These are phyloP conservation scores for Heloderma charlesbogerti DNA, from an alignment of 2,113 vertebrate species.

Conservation along the genomic window DNA sequence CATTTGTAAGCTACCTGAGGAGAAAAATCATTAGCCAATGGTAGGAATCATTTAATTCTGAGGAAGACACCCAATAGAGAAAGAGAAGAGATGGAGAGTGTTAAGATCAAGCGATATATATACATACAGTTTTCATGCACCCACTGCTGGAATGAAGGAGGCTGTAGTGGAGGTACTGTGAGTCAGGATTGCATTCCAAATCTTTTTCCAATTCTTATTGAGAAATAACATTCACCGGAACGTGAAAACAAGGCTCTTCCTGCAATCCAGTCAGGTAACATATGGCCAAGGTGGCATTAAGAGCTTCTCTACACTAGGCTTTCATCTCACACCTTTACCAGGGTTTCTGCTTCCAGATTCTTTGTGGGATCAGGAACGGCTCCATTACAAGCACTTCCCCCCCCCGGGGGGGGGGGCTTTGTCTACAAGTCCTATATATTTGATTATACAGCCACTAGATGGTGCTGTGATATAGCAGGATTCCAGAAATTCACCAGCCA, in stretches of 20 bases:
- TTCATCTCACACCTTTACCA: too few relatives aligned
- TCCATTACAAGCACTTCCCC: too few relatives aligned
- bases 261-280: not conserved
- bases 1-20: slow-evolving; percentile 17
- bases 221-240: not conserved
- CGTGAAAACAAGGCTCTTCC: not conserved
- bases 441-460: too few relatives aligned
- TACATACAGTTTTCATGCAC: not conserved
- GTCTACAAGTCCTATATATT: too few relatives aligned
- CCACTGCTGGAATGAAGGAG: not conserved
- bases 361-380: too few relatives aligned
- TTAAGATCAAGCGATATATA: not conserved
- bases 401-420: too few relatives aligned
- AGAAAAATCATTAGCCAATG: slow-evolving; percentile 8
- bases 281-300: too few relatives aligned
- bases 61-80: not conserved
- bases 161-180: not conserved
- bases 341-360: too few relatives aligned
- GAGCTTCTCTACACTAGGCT: too few relatives aligned
- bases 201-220: not conserved
- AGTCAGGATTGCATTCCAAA: not conserved
- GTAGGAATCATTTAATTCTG: not conserved
- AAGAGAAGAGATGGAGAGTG: not conserved
- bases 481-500: too few relatives aligned
- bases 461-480: too few relatives aligned